These are phyloP conservation scores for Cheiracanthium punctorium DNA, from an alignment of 2,888 invertebrate species.

Conservation along the genomic window DNA sequence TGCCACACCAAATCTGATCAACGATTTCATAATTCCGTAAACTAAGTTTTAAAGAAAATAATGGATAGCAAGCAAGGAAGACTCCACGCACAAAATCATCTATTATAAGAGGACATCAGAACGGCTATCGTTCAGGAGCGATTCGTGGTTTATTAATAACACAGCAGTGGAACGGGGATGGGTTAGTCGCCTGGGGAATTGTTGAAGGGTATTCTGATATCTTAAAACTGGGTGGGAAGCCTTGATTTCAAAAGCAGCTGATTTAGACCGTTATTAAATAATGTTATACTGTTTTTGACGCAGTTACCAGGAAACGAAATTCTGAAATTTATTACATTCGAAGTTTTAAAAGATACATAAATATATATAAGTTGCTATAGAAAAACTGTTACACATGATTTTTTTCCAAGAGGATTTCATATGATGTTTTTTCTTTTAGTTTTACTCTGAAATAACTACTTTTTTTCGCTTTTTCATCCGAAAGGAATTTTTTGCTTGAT, in stretches of 20 bases:
- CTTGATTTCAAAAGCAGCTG: constrained; percentile 1
- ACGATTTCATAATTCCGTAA: background rate
- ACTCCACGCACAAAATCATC: background rate
- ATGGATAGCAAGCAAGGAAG: background rate
- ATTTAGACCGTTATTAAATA: background rate
- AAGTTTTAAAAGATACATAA: no score
- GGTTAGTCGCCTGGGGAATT: background rate
- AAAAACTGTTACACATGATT: no score
- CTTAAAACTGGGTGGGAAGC: constrained; percentile 1
- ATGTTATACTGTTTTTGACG: background rate
- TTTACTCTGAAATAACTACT: no score
- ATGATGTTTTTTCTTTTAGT: no score
- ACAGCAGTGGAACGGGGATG: background rate
- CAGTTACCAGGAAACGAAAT: no score
- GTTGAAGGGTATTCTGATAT: background rate
- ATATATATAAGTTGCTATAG: no score
- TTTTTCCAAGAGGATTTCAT: no score
- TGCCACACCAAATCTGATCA: background rate
- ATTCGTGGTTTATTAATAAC: constrained; percentile 8
- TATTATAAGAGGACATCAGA: background rate
- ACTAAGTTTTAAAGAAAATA: constrained; percentile 14
- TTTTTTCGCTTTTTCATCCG: no score
- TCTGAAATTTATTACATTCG: no score
- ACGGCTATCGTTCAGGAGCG: background rate
- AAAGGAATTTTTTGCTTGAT: no score